A percentile compares a stretch with the other conserved stretches of the same genome.
These are phyloP conservation scores for Trogon surrucura DNA, from an alignment of 2,113 vertebrate genomes.

Conservation along the genomic window DNA sequence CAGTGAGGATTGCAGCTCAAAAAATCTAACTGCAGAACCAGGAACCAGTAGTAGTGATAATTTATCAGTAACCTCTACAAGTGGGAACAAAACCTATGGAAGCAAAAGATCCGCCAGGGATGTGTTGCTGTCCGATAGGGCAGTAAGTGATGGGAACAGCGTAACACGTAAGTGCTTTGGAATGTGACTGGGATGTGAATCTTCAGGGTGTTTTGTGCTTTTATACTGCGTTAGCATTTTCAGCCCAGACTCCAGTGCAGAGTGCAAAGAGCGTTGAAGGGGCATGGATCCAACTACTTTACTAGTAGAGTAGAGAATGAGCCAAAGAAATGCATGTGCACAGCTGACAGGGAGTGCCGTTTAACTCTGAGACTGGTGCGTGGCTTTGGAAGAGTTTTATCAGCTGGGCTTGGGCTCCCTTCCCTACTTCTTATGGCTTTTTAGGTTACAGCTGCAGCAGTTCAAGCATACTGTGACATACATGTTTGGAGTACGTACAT, in stretches of 20 bases:
- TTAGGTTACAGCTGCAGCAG: not conserved
- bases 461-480: not conserved
- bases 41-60: not conserved
- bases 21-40: not conserved
- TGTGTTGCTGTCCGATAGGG: fast-evolving
- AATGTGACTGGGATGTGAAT: not conserved
- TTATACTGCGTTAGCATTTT: not conserved
- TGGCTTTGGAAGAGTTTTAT: not conserved
- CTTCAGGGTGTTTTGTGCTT: not conserved
- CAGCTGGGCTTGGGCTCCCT: not conserved
- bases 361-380: not conserved
- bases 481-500: fast-evolving
- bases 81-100: not conserved
- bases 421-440: not conserved
- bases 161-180: not conserved
- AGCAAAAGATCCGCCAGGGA: not conserved
- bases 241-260: not conserved
- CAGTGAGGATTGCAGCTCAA: not conserved
- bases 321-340: not conserved
- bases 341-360: not conserved
- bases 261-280: not conserved
- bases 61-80: not conserved
- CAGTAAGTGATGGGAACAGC: not conserved
- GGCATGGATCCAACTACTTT: not conserved
- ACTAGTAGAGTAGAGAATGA: not conserved